Conservation (phyloP, 2,797 vertebrate genomes). For the Sebastes aleutianus region DNA sequence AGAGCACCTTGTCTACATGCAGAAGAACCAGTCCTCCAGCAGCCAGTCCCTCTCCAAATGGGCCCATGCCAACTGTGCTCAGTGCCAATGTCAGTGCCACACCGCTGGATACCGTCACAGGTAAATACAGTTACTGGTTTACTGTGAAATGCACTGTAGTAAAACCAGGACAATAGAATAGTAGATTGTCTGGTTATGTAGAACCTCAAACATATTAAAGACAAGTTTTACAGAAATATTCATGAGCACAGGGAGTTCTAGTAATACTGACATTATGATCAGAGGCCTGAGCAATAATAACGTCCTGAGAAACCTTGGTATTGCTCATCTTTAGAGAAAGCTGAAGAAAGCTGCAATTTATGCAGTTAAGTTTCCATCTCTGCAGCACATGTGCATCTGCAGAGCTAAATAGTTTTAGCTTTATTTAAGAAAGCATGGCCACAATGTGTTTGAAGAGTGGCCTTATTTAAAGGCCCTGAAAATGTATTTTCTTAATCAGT, state of each 20-base stretch:
- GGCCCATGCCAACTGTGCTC: neutral
- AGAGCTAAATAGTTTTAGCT: too few relatives aligned
- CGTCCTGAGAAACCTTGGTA: neutral
- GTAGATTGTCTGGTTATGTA: neutral
- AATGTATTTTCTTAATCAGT: neutral
- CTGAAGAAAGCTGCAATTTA: neutral
- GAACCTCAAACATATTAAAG: too few relatives aligned
- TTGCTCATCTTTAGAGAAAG: too few relatives aligned
- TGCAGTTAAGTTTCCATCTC: neutral
- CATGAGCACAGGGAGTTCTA: neutral
- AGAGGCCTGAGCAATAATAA: neutral
- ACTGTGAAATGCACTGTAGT: neutral
- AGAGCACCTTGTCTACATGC: neutral
- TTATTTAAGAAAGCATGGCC: neutral
- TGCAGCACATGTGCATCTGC: neutral
- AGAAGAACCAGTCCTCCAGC: neutral
- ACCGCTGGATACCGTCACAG: neutral
- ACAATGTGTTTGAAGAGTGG: neutral
- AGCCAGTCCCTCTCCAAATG: neutral
- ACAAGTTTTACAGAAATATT: neutral
- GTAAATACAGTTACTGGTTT: constrained; percentile 26
- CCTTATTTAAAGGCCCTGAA: neutral
- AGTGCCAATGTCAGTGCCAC: constrained; percentile 19
- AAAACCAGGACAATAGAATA: neutral
- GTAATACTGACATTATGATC: neutral